Evolutionary conservation across 2,113 vertebrate genomes (phyloP), one percentile per base, ranked within the genome.

Genomic region (Cephalopterus ornatus): DNA sequence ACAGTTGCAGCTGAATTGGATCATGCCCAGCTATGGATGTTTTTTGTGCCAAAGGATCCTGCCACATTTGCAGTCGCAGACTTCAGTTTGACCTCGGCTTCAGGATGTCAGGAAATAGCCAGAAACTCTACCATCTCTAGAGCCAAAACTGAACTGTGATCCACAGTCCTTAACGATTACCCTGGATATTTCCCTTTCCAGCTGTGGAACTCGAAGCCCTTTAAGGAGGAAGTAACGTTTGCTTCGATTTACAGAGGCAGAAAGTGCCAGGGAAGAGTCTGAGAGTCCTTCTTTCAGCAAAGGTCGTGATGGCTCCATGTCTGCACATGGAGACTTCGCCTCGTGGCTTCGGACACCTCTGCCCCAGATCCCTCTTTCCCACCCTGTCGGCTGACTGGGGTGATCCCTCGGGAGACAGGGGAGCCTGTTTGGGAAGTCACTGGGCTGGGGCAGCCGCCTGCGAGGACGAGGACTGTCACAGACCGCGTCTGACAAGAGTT

Each of bases 161-260:
- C 66, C 23, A 5, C 6, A 53, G 5, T n/a, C 50, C 41, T 42
- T 13, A 44, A 10, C 0, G 5, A n/a, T 5, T 62, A 5, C 13
- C 35, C 30, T 4, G 24, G 68, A 4, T 33, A 17, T 24, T 50
- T 49, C 8, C 3, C 39, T 53, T 55, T 19, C 39, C 74, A 75
- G 8, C 35, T 52, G 2, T 1, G 26, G 52, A 23, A 63, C 12
- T 33, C 0, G 0, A 74, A 72, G 56, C 39, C 24, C 61, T 44
- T 20, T 14, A 18, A 1, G 11, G 53, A 85, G 65, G 44, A 66
- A 76, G 16, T 44, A n/a, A 14, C 0, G 0, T 50, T 74, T 39
- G 28, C 55, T 70, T 23, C 0, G 1, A 37, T 52, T 62, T 32
- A 46, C 37, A 74, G 68, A 14, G 18, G 14, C 15, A 2, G 2